Evolutionary conservation across 2,888 invertebrate species (phyloP).

Genomic region (Leptinotarsa tumamoca): DNA sequence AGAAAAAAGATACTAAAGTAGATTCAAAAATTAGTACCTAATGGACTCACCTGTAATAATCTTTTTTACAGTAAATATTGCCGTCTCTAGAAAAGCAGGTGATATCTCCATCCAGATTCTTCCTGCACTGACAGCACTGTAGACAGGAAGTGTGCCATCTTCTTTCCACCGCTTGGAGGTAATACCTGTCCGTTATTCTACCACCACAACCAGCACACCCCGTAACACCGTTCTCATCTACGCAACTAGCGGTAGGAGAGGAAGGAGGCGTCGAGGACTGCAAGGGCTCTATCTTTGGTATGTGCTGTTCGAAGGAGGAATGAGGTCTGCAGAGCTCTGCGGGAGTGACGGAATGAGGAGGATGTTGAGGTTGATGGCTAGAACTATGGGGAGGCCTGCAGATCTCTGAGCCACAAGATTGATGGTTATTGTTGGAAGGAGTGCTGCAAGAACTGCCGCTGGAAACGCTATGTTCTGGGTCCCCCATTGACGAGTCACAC

Average conservation of each 20-base stretch:
- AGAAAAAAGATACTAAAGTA: not conserved
- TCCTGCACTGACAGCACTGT: slow-evolving; percentile 90
- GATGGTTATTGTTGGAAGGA: slow-evolving; percentile 70
- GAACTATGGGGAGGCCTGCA: slow-evolving; percentile 61
- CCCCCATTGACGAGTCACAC: slow-evolving; percentile 70
- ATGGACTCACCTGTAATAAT: slow-evolving; percentile 86
- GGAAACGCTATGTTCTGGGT: slow-evolving; percentile 69
- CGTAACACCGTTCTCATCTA: slow-evolving; percentile 65
- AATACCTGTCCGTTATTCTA: slow-evolving; percentile 88
- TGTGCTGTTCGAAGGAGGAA: slow-evolving; percentile 67
- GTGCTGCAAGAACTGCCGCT: slow-evolving; percentile 73
- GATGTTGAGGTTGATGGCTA: slow-evolving; percentile 41
- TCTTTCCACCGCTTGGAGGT: slow-evolving; percentile 90
- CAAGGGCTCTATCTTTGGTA: slow-evolving; percentile 70
- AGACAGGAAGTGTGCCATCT: slow-evolving; percentile 94
- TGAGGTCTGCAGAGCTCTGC: slow-evolving; percentile 58
- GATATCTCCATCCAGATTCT: slow-evolving; percentile 89
- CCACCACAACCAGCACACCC: slow-evolving; percentile 90
- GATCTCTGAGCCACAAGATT: slow-evolving; percentile 66
- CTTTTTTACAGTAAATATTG: slow-evolving; percentile 95
- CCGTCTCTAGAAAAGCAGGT: slow-evolving; percentile 94
- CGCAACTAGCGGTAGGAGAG: slow-evolving; percentile 62
- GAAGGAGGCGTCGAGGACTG: slow-evolving; percentile 68
- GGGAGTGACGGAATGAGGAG: slow-evolving; percentile 41
- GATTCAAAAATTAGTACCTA: not conserved